A percentile compares a stretch with the other conserved stretches of the same genome.
These are phyloP conservation scores for Microcebus tavaratra DNA, from an alignment of 2,113 vertebrate species.

Conservation along the genomic window DNA sequence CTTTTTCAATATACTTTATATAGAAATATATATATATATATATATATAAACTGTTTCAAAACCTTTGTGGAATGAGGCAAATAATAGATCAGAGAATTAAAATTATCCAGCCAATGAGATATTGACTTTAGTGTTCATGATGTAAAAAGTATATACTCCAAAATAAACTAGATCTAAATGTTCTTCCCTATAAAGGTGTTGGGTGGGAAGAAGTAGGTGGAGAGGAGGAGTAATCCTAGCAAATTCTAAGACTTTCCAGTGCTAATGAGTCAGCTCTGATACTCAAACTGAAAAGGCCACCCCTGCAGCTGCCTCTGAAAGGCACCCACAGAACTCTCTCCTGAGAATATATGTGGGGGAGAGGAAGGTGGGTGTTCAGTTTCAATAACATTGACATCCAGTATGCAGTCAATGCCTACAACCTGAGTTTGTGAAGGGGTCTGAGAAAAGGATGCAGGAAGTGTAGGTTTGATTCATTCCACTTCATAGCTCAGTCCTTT, in stretches of 20 bases:
- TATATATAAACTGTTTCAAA: background rate
- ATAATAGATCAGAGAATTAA: slow-evolving; percentile 3
- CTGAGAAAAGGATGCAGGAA: background rate
- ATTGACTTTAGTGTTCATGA: background rate
- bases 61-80: background rate
- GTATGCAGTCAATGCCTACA: background rate
- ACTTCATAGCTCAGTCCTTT: background rate
- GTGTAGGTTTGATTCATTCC: background rate
- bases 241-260: slow-evolving; percentile 14
- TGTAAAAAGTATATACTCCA: background rate
- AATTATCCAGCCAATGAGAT: background rate
- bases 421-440: background rate
- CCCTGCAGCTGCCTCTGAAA: background rate
- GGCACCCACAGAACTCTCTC: background rate
- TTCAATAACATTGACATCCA: background rate
- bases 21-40: background rate
- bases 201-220: background rate
- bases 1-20: background rate
- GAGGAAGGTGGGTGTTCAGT: background rate
- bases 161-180: slow-evolving; percentile 49
- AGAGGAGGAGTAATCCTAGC: background rate
- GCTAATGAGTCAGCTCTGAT: slow-evolving; percentile 34
- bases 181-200: background rate
- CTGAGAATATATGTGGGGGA: background rate
- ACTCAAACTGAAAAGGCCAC: background rate